Evolutionary conservation across 1,140 invertebrate genomes (phyloP).

Genomic region (Teleopsis dalmanni): DNA sequence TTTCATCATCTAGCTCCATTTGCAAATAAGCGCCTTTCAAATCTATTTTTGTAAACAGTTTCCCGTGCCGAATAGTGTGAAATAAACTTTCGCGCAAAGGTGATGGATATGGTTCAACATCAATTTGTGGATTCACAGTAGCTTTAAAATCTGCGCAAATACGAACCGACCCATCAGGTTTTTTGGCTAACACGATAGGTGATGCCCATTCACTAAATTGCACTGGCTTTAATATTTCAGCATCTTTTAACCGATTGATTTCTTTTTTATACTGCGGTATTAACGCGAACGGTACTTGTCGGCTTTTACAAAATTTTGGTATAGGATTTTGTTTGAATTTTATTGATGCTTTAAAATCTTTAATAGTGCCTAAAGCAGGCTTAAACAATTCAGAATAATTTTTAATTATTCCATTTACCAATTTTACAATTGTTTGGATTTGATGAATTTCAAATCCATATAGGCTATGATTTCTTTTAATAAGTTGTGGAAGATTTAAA

Average conservation of each 20-base stretch:
- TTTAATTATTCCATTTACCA: not conserved
- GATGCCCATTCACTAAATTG: too few relatives aligned
- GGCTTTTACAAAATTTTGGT: conserved; percentile 7
- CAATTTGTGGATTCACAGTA: conserved; percentile 24
- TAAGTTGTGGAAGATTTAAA: conserved; percentile 2
- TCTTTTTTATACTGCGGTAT: conserved; percentile 22
- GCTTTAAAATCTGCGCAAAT: conserved; percentile 45
- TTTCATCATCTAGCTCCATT: too few relatives aligned
- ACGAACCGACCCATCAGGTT: conserved; percentile 35
- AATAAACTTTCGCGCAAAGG: conserved; percentile 32
- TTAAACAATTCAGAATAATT: not conserved
- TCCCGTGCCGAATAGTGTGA: conserved; percentile 26
- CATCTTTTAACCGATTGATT: conserved; percentile 17
- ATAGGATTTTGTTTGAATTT: conserved; percentile 1
- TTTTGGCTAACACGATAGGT: conserved; percentile 45
- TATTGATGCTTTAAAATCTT: conserved; percentile 6
- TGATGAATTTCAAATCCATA: conserved; percentile 1
- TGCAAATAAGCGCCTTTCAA: conserved; percentile 22
- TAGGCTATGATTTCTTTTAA: not conserved
- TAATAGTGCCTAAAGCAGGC: conserved; percentile 1
- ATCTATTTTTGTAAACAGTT: conserved; percentile 28
- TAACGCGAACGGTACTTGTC: conserved; percentile 21
- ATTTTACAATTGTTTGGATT: not conserved
- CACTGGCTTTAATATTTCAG: conserved; percentile 18
- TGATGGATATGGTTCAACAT: conserved; percentile 34